These are phyloP conservation scores for Microvelia longipes DNA, from an alignment of 1,140 invertebrate species.

Conservation along the genomic window DNA sequence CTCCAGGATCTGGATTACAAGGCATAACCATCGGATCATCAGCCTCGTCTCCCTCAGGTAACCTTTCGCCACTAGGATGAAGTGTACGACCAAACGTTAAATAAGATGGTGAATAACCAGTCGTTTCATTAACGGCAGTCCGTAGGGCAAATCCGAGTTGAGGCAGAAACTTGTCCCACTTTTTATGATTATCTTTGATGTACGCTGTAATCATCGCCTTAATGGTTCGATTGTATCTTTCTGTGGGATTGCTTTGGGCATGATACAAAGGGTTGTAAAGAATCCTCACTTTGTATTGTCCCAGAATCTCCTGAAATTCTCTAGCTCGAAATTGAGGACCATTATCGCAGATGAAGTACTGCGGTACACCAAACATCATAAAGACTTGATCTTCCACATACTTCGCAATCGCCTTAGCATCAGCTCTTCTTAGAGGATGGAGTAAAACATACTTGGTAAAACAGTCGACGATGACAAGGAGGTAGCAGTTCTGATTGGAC, in stretches of 20 bases:
- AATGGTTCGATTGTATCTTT: background rate
- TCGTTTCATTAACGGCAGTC: background rate
- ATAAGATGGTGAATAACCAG: background rate
- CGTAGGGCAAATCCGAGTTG: background rate
- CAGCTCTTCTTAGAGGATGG: background rate
- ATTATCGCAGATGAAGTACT: background rate
- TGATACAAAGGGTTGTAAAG: conserved; percentile 15
- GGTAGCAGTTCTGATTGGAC: background rate
- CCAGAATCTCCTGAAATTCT: background rate
- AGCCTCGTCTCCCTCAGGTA: background rate
- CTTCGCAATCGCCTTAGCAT: background rate
- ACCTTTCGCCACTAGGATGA: background rate
- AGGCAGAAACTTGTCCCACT: background rate
- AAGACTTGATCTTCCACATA: background rate
- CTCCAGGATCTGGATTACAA: no score
- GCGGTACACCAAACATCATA: conserved; percentile 3
- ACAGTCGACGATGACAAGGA: background rate
- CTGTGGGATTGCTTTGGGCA: conserved; percentile 14
- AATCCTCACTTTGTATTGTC: background rate
- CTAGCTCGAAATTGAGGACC: background rate
- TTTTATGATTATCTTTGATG: background rate
- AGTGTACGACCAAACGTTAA: background rate
- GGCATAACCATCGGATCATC: no score
- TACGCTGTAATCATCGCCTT: background rate
- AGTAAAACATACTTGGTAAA: conserved; percentile 18